Base-by-base conservation (phyloP, 2,797 vertebrate genomes). In the Phylloscopus collybita region DNA sequence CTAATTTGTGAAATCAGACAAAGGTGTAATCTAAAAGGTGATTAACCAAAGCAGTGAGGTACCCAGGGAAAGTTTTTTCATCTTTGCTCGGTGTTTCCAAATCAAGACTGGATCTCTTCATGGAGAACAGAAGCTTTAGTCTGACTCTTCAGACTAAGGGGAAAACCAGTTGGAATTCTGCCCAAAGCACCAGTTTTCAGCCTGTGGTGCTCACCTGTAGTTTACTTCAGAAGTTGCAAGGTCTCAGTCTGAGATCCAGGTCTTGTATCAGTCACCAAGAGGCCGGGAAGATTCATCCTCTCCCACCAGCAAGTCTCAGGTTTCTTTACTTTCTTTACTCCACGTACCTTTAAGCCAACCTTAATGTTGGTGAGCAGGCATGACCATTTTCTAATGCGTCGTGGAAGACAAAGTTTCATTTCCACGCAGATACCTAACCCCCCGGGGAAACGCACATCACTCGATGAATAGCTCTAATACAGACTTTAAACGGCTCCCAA, bases 391-490 rank as follows among this genome's bases (percentile, higher is more conserved):
- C 49, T 65, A 65, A 61, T 5, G 14, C 1, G 4, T 13, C 17
- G 54, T 0, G 2, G 38, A 57, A 53, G 8, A 53, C 66, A 49
- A 62, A 50, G 4, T 8, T 59, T 13, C 3, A 2, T 61, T 90
- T 78, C 34, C 25, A 49, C 16, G 27, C 10, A 18, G 27, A 1
- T 10, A 44, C 5, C 34, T 26, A 54, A 82, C 71, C 11, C 5
- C 6, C 5, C 11, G 9, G 21, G 14, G 26, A 86, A 49, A 73
- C 3, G 6, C n/a, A 10, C 9, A 21, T 30, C 42, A 27, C 44
- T 6, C 0, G 9, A 89, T 1, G 1, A 80, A 51, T 0, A n/a
- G 25, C n/a, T 45, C 17, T 17, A 45, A n/a, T 4, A 9, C 4
- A 1, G n/a, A 11, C 20, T 69, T 78, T 2, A 15, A 72, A 23